Conservation (phyloP, 2,797 vertebrate genomes). For the Manis pentadactyla region DNA sequence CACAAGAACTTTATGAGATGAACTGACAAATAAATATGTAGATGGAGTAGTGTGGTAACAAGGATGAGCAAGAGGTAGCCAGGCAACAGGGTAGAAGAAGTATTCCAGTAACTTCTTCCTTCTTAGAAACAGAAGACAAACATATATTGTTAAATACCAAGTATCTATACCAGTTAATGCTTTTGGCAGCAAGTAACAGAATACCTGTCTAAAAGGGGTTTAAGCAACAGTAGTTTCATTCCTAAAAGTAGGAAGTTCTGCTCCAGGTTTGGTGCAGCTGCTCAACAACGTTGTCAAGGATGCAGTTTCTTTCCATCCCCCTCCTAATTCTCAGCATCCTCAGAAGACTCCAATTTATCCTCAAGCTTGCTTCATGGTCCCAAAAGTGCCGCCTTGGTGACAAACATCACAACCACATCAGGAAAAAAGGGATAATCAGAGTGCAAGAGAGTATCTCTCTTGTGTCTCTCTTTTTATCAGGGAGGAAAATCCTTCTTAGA, state of each 20-base stretch:
- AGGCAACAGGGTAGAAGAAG: neutral
- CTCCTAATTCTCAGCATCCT: neutral
- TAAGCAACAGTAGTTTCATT: neutral
- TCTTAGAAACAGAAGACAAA: neutral
- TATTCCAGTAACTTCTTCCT: neutral
- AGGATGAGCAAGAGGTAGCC: neutral
- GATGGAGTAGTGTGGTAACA: neutral
- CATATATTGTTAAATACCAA: neutral
- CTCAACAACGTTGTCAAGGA: neutral
- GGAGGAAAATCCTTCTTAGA: neutral
- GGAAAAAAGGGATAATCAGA: neutral
- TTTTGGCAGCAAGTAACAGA: neutral
- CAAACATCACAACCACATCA: neutral
- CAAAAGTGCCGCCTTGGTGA: neutral
- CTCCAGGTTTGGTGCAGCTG: neutral
- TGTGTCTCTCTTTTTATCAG: neutral
- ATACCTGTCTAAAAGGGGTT: neutral
- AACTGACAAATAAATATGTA: neutral
- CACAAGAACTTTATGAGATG: neutral
- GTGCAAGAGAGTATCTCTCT: neutral
- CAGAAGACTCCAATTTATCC: neutral
- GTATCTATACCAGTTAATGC: neutral
- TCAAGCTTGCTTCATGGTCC: neutral
- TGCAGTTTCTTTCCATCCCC: neutral
- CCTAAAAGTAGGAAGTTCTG: neutral